phyloP scores from a whole-genome alignment of 1,140 invertebrate species.

The Aphaenogaster floridana region DNA sequence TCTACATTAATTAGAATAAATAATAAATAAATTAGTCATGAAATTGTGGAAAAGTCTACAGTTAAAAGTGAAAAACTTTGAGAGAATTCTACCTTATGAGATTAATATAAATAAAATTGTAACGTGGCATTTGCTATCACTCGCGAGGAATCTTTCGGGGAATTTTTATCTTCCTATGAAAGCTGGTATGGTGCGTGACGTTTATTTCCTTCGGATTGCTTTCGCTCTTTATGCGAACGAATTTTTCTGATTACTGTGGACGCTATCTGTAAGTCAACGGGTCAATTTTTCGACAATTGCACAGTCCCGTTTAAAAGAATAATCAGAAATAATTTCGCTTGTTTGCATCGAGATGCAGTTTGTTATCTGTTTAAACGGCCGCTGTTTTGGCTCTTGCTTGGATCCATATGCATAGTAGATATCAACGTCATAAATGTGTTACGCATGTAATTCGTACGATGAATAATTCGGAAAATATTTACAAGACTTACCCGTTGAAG shows the following conservation, averaged over 20 bases:
- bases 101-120: conserved; percentile 43
- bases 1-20: no score
- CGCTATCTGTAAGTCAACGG: not conserved
- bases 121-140: not conserved
- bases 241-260: conserved; percentile 2
- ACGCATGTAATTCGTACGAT: not conserved
- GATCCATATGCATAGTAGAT: not conserved
- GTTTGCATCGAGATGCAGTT: conserved; percentile 3
- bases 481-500: conserved; percentile 94
- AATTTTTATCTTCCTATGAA: conserved; percentile 9
- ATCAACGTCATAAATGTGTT: not conserved
- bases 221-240: not conserved
- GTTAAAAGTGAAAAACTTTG: no score
- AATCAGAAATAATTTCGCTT: not conserved
- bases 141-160: not conserved
- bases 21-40: no score
- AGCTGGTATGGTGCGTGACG: not conserved
- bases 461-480: conserved; percentile 3
- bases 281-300: not conserved
- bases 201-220: not conserved
- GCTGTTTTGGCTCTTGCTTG: not conserved
- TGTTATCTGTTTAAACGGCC: conserved; percentile 18
- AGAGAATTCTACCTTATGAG: no score
- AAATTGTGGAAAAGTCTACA: no score
- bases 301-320: not conserved